A percentile compares a stretch with the other conserved stretches of the same genome.
Evolutionary conservation across 1,140 invertebrate species (phyloP).

Genomic region (Hypsibius dujardini): DNA sequence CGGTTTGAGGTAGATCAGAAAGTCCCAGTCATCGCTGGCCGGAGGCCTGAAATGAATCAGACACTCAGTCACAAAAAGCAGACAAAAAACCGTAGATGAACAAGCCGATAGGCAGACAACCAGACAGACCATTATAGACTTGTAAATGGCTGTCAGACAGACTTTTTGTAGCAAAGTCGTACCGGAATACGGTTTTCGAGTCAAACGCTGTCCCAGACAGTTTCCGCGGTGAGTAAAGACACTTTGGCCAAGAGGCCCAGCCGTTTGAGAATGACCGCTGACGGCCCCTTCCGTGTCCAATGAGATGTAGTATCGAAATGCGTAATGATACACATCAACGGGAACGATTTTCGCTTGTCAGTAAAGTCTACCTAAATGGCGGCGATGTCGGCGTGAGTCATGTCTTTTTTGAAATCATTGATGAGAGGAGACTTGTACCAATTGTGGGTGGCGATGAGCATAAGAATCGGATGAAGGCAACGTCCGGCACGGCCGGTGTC

Average conservation of each 20-base stretch:
- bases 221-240: slow-evolving; percentile 40
- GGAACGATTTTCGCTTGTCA: slow-evolving; percentile 28
- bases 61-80: too few species aligned
- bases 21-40: slow-evolving; percentile 49
- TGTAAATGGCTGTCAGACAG: too few species aligned
- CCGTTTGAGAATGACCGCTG: slow-evolving; percentile 37
- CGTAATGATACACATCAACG: slow-evolving; percentile 25
- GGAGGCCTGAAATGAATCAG: slow-evolving; percentile 43
- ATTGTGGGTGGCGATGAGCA: slow-evolving; percentile 46
- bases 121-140: too few species aligned
- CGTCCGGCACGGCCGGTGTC: slow-evolving; percentile 38
- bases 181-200: too few species aligned
- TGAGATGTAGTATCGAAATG: slow-evolving; percentile 24
- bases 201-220: slow-evolving; percentile 25
- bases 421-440: slow-evolving; percentile 54
- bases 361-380: slow-evolving; percentile 28
- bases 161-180: too few species aligned
- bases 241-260: slow-evolving; percentile 46
- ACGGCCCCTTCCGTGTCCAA: slow-evolving; percentile 21
- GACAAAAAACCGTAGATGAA: too few species aligned
- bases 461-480: slow-evolving; percentile 56
- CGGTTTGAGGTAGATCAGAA: slow-evolving; percentile 50
- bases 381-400: slow-evolving; percentile 32
- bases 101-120: too few species aligned
- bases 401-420: slow-evolving; percentile 59